A percentile compares a stretch with the other conserved stretches of the same genome.
These are phyloP conservation scores for Paralvinella palmiformis DNA, from an alignment of 1,140 invertebrate genomes.

Conservation along the genomic window DNA sequence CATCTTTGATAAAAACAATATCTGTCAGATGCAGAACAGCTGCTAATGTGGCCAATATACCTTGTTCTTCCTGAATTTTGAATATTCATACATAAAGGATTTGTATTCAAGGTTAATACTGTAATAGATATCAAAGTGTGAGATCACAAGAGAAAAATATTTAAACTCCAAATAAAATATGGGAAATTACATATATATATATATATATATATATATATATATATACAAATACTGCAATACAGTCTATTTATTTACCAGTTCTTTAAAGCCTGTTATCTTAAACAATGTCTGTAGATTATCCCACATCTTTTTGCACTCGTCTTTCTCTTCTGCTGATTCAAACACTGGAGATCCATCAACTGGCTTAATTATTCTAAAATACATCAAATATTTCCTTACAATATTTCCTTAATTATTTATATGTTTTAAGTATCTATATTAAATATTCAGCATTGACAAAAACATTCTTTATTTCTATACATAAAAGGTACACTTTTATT, in stretches of 20 bases:
- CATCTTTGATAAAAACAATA: slow-evolving; percentile 33
- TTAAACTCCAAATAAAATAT: background rate
- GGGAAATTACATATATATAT: background rate
- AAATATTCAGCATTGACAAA: background rate
- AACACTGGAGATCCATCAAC: background rate
- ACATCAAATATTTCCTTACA: too few relatives aligned
- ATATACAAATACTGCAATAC: too few relatives aligned
- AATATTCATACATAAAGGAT: background rate
- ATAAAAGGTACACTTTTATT: too few relatives aligned
- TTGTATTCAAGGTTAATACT: too few relatives aligned
- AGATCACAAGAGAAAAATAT: too few relatives aligned
- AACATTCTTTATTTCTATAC: too few relatives aligned
- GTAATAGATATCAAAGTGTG: too few relatives aligned
- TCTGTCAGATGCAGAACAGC: slow-evolving; percentile 41
- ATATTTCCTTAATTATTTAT: too few relatives aligned
- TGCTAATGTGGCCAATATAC: slow-evolving; percentile 34
- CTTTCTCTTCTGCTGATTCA: slow-evolving; percentile 14
- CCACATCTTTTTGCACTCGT: slow-evolving; percentile 26
- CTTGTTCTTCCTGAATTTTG: slow-evolving; percentile 53
- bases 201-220: too few relatives aligned
- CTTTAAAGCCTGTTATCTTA: slow-evolving; percentile 22
- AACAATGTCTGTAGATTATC: slow-evolving; percentile 26
- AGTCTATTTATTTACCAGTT: background rate
- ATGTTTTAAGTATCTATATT: too few relatives aligned
- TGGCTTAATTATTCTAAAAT: slow-evolving; percentile 13